These are phyloP conservation scores for Hesperia comma DNA, from an alignment of 2,888 invertebrate species.

Conservation along the genomic window DNA sequence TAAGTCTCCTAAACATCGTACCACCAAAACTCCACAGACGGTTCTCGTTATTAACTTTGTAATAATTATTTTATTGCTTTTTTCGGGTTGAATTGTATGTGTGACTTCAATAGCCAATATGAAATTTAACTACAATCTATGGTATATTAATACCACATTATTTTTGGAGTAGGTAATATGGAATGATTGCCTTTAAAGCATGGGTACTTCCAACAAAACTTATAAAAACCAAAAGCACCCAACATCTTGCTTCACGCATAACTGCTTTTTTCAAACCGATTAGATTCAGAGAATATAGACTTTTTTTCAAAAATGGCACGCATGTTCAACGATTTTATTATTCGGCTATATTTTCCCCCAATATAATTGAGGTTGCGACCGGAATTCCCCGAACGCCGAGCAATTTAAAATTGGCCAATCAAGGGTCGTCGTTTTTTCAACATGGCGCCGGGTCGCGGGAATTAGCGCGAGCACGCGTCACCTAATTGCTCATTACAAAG, in stretches of 20 bases:
- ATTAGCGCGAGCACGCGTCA: constrained; percentile 41
- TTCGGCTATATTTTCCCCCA: constrained; percentile 24
- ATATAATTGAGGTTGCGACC: constrained; percentile 32
- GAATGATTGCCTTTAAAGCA: too few species aligned
- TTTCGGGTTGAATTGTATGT: too few species aligned
- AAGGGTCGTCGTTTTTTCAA: constrained; percentile 47
- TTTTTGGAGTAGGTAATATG: too few species aligned
- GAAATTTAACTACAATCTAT: too few species aligned
- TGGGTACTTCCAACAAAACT: too few species aligned
- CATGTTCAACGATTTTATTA: constrained; percentile 14
- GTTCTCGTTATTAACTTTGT: too few species aligned
- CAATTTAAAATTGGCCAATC: constrained; percentile 52
- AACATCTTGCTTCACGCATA: background rate
- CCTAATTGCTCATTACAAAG: constrained; percentile 46
- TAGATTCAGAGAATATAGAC: too few species aligned
- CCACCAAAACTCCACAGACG: too few species aligned
- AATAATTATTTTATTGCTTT: too few species aligned
- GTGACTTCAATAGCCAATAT: too few species aligned
- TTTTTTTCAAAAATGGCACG: constrained; percentile 8
- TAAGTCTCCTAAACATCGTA: too few species aligned
- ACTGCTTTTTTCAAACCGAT: background rate
- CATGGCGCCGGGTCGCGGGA: constrained; percentile 42
- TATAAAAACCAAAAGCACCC: background rate
- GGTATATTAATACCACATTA: too few species aligned
- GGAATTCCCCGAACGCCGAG: constrained; percentile 39